phyloP scores from a whole-genome alignment of 2,797 vertebrate species.

The Zenarchopterus dispar region DNA sequence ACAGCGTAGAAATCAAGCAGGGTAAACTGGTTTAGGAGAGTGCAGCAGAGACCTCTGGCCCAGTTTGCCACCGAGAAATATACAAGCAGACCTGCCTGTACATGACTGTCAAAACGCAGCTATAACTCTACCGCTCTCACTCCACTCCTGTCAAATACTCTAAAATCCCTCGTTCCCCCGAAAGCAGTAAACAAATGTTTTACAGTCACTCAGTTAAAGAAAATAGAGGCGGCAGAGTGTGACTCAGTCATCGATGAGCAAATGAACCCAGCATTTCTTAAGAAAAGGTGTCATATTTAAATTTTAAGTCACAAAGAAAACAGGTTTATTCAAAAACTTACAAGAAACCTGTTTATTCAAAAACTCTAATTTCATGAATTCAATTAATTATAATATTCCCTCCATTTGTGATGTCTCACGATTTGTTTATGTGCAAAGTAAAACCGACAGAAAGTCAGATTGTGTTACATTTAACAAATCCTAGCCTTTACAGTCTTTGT shows the following conservation, averaged over 20 bases:
- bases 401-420: not conserved
- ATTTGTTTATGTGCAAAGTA: not conserved
- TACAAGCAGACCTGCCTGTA: conserved; percentile 38
- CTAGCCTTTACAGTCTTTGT: not conserved
- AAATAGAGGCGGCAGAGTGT: conserved; percentile 6
- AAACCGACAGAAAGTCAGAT: not conserved
- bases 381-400: no score
- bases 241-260: conserved; percentile 45
- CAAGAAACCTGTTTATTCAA: no score
- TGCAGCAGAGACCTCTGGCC: conserved; percentile 46
- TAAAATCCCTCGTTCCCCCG: conserved; percentile 21
- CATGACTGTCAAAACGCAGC: conserved; percentile 30
- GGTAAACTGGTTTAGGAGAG: conserved; percentile 55
- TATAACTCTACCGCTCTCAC: conserved; percentile 12
- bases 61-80: conserved; percentile 28
- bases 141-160: not conserved
- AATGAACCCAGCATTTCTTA: conserved; percentile 28
- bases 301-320: conserved; percentile 1
- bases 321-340: no score
- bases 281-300: conserved; percentile 32
- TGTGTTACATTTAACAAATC: not conserved
- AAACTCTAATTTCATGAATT: no score
- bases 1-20: conserved; percentile 14
- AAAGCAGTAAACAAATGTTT: conserved; percentile 23
- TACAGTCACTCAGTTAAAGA: conserved; percentile 41